phyloP scores from a whole-genome alignment of 30 jellyfish, hydroid and myxozoan species.

The Aurelia aurita region DNA sequence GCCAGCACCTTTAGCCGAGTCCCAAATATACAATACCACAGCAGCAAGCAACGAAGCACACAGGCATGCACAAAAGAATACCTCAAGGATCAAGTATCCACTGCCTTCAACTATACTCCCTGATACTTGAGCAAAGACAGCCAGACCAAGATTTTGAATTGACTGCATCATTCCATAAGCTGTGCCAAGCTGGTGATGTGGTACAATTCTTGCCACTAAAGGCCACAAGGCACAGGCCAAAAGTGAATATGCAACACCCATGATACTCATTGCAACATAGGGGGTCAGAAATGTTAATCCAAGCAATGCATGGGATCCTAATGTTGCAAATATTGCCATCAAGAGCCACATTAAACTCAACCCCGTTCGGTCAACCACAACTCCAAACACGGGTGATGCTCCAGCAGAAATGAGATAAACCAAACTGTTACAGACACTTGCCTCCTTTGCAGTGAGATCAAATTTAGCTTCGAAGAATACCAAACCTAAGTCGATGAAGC shows the following conservation, averaged over 20 bases:
- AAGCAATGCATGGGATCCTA: conserved; percentile 82
- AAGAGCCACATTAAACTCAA: conserved; percentile 79
- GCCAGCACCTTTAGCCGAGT: conserved; percentile 42
- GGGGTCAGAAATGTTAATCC: conserved; percentile 80
- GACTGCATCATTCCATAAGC: conserved; percentile 99
- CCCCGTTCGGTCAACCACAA: conserved; percentile 87
- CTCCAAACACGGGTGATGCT: conserved; percentile 96
- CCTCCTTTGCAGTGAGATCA: conserved; percentile 53
- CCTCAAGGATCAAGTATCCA: conserved; percentile 77
- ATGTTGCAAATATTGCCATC: conserved; percentile 78
- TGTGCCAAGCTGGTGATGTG: conserved; percentile 93
- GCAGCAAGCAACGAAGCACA: conserved; percentile 50
- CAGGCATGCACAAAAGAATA: conserved; percentile 80
- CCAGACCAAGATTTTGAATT: conserved; percentile 96
- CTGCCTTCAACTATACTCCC: conserved; percentile 53
- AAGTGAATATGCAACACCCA: conserved; percentile 96
- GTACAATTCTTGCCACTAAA: conserved; percentile 88
- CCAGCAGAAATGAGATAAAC: conserved; percentile 96
- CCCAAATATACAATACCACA: conserved; percentile 48
- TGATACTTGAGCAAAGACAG: conserved; percentile 41
- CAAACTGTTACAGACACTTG: conserved; percentile 89
- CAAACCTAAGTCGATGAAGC: conserved; percentile 94
- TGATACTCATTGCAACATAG: conserved; percentile 81
- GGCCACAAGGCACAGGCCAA: conserved; percentile 99
- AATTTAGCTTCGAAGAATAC: conserved; percentile 82